Percentiles rank a stretch among this genome's conserved stretches.
These are phyloP conservation scores for Tokudaia tokunoshimensis DNA, from an alignment of 2,797 vertebrate species.

Conservation along the genomic window DNA sequence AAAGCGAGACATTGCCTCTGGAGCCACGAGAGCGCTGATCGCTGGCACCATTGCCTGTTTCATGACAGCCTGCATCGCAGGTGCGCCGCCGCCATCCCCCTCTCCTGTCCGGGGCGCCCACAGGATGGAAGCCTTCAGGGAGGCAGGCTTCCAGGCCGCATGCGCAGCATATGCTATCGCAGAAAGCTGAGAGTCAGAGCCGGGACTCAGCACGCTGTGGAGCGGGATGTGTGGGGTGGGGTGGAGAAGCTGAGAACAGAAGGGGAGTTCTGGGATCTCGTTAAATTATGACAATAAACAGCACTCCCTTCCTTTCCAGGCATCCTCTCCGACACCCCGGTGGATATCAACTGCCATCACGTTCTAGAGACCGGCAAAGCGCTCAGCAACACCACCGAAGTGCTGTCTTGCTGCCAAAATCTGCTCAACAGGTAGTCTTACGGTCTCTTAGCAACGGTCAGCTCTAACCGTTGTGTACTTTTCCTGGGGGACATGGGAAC, in stretches of 20 bases:
- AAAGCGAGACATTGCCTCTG: slow-evolving; percentile 89
- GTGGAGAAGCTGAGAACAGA: neutral
- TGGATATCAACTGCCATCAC: slow-evolving; percentile 85
- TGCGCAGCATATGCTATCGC: neutral
- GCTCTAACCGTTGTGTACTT: neutral
- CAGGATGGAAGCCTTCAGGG: fast-evolving
- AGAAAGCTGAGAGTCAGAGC: neutral
- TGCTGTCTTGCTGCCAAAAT: slow-evolving; percentile 89
- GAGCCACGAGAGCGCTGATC: slow-evolving; percentile 91
- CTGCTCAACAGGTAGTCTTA: slow-evolving; percentile 86
- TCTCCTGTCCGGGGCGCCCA: neutral
- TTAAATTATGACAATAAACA: slow-evolving; percentile 31
- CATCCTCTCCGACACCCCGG: slow-evolving; percentile 86
- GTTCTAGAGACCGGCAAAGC: slow-evolving; percentile 84
- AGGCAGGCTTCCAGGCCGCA: neutral
- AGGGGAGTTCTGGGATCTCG: neutral
- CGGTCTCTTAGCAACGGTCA: neutral
- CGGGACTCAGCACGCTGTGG: neutral
- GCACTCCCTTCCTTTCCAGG: slow-evolving; percentile 87
- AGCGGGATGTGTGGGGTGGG: neutral
- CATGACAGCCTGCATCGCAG: slow-evolving; percentile 94
- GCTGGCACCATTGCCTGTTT: slow-evolving; percentile 91
- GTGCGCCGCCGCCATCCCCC: slow-evolving; percentile 73
- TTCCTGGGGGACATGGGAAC: neutral
- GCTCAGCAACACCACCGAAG: slow-evolving; percentile 82